Evolutionary conservation across 2,113 vertebrate genomes (phyloP).

Genomic region (Vulpes lagopus): DNA sequence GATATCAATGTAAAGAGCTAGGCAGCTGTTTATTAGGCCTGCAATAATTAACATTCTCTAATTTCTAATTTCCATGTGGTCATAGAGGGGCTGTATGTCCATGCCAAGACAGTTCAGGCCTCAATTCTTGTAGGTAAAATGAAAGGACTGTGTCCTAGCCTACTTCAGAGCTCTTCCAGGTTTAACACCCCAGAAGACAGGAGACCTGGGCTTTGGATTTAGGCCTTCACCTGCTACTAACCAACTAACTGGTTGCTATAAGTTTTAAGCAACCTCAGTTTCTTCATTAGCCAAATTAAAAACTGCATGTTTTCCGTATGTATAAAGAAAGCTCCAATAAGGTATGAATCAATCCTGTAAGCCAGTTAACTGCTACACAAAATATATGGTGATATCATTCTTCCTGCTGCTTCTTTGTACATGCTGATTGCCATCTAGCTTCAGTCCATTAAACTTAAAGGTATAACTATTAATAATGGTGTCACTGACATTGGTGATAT

Average conservation of each 20-base stretch:
- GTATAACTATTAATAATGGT: neutral
- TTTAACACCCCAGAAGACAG: neutral
- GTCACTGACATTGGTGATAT: neutral
- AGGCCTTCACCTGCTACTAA: neutral
- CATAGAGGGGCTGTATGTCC: neutral
- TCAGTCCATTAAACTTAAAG: slow-evolving; percentile 38
- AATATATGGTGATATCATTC: neutral
- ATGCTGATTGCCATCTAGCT: slow-evolving; percentile 30
- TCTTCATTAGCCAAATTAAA: neutral
- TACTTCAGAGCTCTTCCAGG: neutral
- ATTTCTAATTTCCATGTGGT: neutral
- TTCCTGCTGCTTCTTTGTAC: slow-evolving; percentile 28
- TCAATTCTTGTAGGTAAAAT: neutral
- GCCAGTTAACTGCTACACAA: slow-evolving; percentile 7
- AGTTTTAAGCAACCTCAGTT: neutral
- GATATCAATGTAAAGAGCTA: slow-evolving; percentile 18
- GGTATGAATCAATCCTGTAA: neutral
- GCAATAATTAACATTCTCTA: neutral
- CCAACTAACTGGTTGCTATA: neutral
- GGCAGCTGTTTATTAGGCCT: neutral
- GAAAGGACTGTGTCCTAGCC: neutral
- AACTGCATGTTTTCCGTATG: neutral
- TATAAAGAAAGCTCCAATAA: neutral
- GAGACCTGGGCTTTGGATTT: neutral
- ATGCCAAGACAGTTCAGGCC: neutral